Evolutionary conservation across 2,888 invertebrate species (phyloP), one percentile per base, ranked within the genome.

Genomic region (Ophonus ardosiacus): DNA sequence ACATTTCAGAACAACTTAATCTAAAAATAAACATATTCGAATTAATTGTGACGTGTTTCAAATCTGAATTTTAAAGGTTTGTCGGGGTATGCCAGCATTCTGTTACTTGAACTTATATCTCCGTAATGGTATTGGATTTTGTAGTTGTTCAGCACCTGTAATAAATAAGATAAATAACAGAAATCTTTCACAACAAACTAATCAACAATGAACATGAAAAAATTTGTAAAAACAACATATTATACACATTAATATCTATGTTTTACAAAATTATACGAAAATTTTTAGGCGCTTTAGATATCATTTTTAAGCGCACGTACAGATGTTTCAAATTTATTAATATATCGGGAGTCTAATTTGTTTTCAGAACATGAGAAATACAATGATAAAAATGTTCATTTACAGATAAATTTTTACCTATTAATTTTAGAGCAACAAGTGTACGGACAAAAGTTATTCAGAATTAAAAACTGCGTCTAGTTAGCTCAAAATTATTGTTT

Each of bases 71-170:
- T 94, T 85, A 95, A 90, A 7, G 93, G 92, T 88, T 92, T 93
- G 87, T 93, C 93, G 3, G 95, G 95, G 86, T 92, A 92, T 18
- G 94, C 92, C 86, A 95, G 92, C 88, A 95, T 93, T 87, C 91
- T 91, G 87, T 92, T 92, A 68, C 92, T 93, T 81, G 94, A 93
- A 84, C 90, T 90, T 71, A 95, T 93, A 85, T 94, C 94, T 13
- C 94, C 94, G 89, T 95, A 95, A 88, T 95, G 94, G 88, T 95
- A 95, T 88, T 95, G 94, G 71, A 95, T 90, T 88, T 92, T 93
- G 88, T 93, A 95, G 88, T 93, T 93, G 86, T 93, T 92, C 81
- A 95, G 86, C 83, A 95, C 88, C 94, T 95, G 40, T 71, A 81
- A 68, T 31, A 31, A 31, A 31, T 5, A 31, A 31, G 31, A 31